Percentiles rank a stretch among this genome's conserved stretches.
phyloP scores from a whole-genome alignment of 1,140 invertebrate species.

The Caerostris darwini region DNA sequence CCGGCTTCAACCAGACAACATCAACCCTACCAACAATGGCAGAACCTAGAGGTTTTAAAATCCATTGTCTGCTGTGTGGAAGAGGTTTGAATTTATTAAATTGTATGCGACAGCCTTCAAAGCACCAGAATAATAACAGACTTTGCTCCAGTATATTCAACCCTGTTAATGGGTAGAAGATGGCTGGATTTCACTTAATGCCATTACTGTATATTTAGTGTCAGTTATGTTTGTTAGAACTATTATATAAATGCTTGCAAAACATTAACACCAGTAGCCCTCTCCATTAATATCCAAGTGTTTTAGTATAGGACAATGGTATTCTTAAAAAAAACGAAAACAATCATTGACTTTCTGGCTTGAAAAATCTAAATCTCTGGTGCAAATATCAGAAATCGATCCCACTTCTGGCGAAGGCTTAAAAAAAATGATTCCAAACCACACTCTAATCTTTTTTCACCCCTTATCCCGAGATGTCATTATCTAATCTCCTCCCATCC shows the following conservation, averaged over 20 bases:
- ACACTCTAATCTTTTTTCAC: not conserved
- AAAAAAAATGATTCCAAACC: not conserved
- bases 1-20: not conserved
- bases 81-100: slow-evolving; percentile 48
- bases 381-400: slow-evolving; percentile 33
- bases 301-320: not conserved
- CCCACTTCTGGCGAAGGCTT: not conserved
- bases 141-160: slow-evolving; percentile 38
- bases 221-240: not conserved
- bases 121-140: slow-evolving; percentile 57
- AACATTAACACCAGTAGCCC: not conserved
- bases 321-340: not conserved
- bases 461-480: not conserved
- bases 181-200: slow-evolving; percentile 45
- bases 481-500: slow-evolving; percentile 25
- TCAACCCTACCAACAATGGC: not conserved
- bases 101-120: slow-evolving; percentile 4
- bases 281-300: not conserved
- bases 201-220: slow-evolving; percentile 74
- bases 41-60: slow-evolving; percentile 19
- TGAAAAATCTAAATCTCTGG: not conserved
- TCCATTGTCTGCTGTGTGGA: not conserved
- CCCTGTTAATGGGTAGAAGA: slow-evolving; percentile 48
- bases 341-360: not conserved
- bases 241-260: not conserved